These are phyloP conservation scores for Cetoscarus ocellatus DNA, from an alignment of 2,797 vertebrate genomes.

Conservation along the genomic window DNA sequence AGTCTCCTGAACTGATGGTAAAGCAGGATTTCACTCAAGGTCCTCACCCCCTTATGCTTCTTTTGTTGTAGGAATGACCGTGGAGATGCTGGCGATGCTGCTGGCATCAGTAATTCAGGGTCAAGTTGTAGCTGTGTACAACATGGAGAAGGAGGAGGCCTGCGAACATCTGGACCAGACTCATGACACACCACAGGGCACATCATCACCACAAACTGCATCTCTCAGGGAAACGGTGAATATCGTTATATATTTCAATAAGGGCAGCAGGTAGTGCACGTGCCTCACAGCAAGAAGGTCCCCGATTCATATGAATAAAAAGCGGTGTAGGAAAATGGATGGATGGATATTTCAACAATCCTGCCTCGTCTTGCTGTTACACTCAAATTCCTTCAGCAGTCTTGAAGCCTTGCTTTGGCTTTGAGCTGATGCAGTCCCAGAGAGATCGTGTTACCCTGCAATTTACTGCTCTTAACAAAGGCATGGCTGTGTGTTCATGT, in stretches of 20 bases:
- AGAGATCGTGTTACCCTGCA: conserved; percentile 75
- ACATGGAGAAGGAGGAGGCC: conserved; percentile 65
- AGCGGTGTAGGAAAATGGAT: too few species aligned
- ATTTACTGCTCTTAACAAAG: conserved; percentile 44
- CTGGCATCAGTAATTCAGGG: conserved; percentile 84
- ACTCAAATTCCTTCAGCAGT: conserved; percentile 32
- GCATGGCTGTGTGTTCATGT: conserved; percentile 27
- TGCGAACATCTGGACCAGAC: conserved; percentile 68
- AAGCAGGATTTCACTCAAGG: neutral
- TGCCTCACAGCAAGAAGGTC: too few species aligned
- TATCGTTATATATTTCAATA: neutral
- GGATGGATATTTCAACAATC: too few species aligned
- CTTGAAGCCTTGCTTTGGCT: conserved; percentile 50
- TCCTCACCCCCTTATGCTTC: neutral
- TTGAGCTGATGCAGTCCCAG: conserved; percentile 62
- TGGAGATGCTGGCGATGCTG: conserved; percentile 82
- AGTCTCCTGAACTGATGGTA: neutral
- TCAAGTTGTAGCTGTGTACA: conserved; percentile 82
- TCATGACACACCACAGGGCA: conserved; percentile 36
- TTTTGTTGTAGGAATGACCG: conserved; percentile 79
- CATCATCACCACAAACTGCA: conserved; percentile 29
- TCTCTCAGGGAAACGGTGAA: conserved; percentile 71
- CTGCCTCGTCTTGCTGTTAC: too few species aligned
- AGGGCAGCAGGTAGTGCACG: neutral
- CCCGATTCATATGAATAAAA: too few species aligned